Conservation (phyloP, 2,888 invertebrate species). For the Sarcophaga variegata region DNA sequence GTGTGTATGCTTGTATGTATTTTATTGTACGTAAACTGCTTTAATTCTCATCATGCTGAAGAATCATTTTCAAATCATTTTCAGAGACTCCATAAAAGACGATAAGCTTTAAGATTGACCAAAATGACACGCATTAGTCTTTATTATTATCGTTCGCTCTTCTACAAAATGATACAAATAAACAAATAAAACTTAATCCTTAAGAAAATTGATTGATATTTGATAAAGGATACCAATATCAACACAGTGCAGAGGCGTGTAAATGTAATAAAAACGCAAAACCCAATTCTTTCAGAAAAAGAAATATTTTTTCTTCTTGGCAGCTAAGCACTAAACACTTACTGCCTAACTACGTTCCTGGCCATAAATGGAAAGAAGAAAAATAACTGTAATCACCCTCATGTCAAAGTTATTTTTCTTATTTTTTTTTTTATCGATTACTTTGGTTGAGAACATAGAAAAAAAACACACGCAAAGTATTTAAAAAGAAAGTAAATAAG, state of each 20-base stretch:
- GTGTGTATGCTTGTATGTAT: too few relatives aligned
- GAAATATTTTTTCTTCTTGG: too few relatives aligned
- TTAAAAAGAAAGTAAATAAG: not conserved
- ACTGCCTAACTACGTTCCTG: too few relatives aligned
- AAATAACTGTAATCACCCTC: slow-evolving; percentile 31
- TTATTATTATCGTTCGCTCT: not conserved
- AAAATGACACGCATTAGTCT: slow-evolving; percentile 34
- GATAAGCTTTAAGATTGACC: not conserved
- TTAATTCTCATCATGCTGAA: not conserved
- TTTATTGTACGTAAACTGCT: too few relatives aligned
- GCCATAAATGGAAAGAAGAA: slow-evolving; percentile 2
- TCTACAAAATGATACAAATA: not conserved
- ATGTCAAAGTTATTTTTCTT: slow-evolving; percentile 39
- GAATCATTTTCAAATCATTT: not conserved
- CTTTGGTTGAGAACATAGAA: not conserved
- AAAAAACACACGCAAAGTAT: not conserved
- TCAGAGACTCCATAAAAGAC: not conserved
- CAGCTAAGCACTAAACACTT: too few relatives aligned
- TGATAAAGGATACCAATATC: slow-evolving; percentile 20
- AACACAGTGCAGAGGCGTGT: not conserved
- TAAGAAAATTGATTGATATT: slow-evolving; percentile 22
- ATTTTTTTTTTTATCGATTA: slow-evolving; percentile 9
- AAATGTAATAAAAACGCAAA: too few relatives aligned
- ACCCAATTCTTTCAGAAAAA: too few relatives aligned
- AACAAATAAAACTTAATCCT: slow-evolving; percentile 22